Evolutionary conservation across 2,888 invertebrate species (phyloP).

Genomic region (Drosophila vallismaia): DNA sequence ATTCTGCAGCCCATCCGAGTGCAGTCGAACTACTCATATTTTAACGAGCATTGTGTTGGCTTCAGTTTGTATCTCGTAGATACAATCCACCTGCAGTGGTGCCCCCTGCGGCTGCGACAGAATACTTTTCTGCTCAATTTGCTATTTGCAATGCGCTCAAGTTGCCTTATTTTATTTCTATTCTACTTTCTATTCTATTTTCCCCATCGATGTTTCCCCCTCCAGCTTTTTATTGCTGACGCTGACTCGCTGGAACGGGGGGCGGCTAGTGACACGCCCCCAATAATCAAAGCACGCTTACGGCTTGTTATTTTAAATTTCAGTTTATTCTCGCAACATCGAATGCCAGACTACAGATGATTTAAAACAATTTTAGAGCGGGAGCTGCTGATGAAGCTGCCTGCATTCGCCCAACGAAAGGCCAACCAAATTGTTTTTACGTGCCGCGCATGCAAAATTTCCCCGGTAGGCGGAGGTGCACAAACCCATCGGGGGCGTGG

Average conservation of each 20-base stretch:
- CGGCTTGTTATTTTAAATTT: slow-evolving; percentile 67
- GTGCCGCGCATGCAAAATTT: slow-evolving; percentile 54
- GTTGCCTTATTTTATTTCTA: slow-evolving; percentile 19
- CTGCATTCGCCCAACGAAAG: slow-evolving; percentile 16
- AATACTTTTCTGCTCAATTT: slow-evolving; percentile 57
- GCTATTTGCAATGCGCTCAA: slow-evolving; percentile 52
- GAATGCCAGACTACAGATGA: slow-evolving; percentile 50
- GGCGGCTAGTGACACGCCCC: slow-evolving; percentile 1
- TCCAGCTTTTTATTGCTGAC: neutral
- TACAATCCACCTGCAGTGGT: slow-evolving; percentile 7
- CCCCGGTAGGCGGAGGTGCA: neutral
- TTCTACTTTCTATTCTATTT: neutral
- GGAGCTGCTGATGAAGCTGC: slow-evolving; percentile 14
- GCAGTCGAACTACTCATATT: slow-evolving; percentile 45
- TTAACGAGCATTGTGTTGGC: slow-evolving; percentile 45
- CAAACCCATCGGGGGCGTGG: neutral
- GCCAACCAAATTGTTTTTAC: slow-evolving; percentile 63
- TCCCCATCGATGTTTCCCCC: slow-evolving; percentile 5
- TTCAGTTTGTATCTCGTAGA: slow-evolving; percentile 13
- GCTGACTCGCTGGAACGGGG: no score
- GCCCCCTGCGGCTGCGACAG: neutral
- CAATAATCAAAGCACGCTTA: slow-evolving; percentile 58
- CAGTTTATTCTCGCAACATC: slow-evolving; percentile 46
- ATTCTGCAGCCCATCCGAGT: slow-evolving; percentile 16
- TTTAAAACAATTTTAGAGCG: slow-evolving; percentile 59